Base-by-base conservation (phyloP, 2,888 invertebrate species). In the Alentia gelatinosa region DNA sequence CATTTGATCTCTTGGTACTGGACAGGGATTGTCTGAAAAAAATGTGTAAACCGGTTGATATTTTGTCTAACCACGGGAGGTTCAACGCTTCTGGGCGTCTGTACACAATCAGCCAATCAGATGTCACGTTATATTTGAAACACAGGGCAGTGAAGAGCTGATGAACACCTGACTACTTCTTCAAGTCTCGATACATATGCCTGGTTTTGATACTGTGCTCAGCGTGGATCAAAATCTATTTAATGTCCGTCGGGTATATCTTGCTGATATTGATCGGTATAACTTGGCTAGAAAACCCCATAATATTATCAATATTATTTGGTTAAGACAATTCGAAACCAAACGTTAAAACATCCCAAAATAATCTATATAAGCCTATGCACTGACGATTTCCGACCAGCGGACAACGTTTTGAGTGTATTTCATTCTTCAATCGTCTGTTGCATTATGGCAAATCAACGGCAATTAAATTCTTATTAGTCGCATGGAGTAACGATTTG, bases 121-220 rank as follows among this genome's bases (percentile, higher is more conserved):
- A 37, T 79, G 4, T 79, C 15, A 79, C 37, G 39, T 79, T 0
- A 79, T 26, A 79, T 23, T 23, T 30, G 68, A 68, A 79, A 79
- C 79, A 79, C 79, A 39, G 35, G 79, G 79, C 79, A 79, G 79
- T 79, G 79, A 23, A 26, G 39, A 39, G 79, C 79, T 79, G 39
- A 35, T 79, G 79, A 79, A 79, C 79, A 79, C 79, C 68, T 79
- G n/a, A 37, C 79, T 79, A 79, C 79, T 79, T 79, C 79, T 79
- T 39, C 35, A 39, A 79, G 79, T 79, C 79, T 79, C 79, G 79
- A 79, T 15, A 79, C 79, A 79, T 79, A 79, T 35, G 79, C 79
- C 79, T 39, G 79, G 74, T 79, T 35, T 35, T 79, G 79, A 39
- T 79, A 79, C 23, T 39, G 39, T 79, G 79, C 79, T 35, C 35